Base-by-base conservation (phyloP, 1,140 invertebrate species). In the Lucilia cuprina region DNA sequence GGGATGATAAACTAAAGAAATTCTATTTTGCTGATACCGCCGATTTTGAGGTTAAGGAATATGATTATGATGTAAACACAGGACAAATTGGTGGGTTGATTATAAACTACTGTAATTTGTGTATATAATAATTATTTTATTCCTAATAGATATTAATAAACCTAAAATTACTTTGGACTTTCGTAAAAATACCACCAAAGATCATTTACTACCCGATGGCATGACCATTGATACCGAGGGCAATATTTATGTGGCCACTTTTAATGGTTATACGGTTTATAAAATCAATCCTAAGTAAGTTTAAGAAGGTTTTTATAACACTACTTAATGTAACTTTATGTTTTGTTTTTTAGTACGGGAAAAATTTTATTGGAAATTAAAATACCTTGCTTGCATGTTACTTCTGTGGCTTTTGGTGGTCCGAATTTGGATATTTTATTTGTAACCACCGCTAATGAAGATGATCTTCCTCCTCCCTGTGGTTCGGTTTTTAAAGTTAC, bases 391-490 rank as follows among this genome's bases (percentile, higher is more conserved):
- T 92, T 93, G 82, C 94, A 95, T 87, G 94, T 96, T 5, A 97
- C 96, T 0, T 97, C 96, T 0, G 94, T 93, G 0, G 94, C 94
- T 83, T 98, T 96, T 89, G 97, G 97, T 13, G 96, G 96, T 4
- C 91, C 93, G 0, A 93, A 95, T 87, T 90, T 96, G 34, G 94
- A 96, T 87, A 93, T 94, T 82, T 91, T 97, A 2, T 97, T 94
- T 87, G 95, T 97, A 10, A 97, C 96, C 0, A 94, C 94, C 0
- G 94, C 94, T 0, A 92, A 93, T 5, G 91, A 94, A 85, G 91
- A 93, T n/a, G 91, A 93, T 85, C 86, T 88, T 49, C 93, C 95
- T 50, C 92, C 94, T 8, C 90, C 94, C 2, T 93, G 94, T 70
- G 96, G 97, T 17, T 92, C 94, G 83, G 91, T 96, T 17, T 97